These are phyloP conservation scores for Distichodus sexfasciatus DNA, from an alignment of 2,797 vertebrate genomes.

Conservation along the genomic window DNA sequence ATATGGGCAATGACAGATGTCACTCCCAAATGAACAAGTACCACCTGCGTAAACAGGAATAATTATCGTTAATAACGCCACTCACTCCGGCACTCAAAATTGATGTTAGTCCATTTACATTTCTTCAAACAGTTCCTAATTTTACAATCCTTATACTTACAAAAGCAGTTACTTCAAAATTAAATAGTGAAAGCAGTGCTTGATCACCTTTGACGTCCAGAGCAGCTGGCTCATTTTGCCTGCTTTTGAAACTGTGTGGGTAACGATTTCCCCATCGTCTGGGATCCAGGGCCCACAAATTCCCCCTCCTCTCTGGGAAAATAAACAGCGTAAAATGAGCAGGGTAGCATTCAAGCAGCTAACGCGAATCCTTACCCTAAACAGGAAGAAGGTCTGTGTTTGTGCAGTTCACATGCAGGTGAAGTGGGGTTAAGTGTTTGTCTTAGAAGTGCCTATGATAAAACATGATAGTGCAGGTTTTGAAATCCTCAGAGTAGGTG, in stretches of 20 bases:
- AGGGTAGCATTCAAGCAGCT: neutral
- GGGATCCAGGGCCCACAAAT: conserved; percentile 80
- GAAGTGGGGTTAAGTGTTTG: neutral
- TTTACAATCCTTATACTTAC: neutral
- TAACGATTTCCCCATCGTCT: conserved; percentile 78
- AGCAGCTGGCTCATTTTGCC: conserved; percentile 73
- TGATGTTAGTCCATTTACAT: no score
- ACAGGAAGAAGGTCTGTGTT: neutral
- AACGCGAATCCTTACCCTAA: neutral
- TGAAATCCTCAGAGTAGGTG: no score
- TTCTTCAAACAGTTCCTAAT: no score
- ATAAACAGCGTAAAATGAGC: conserved; percentile 1
- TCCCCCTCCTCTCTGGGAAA: conserved; percentile 67
- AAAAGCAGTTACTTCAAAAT: no score
- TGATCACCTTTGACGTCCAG: conserved; percentile 76
- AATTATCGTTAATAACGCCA: neutral
- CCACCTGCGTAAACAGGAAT: conserved; percentile 61
- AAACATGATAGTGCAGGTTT: no score
- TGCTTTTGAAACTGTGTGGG: conserved; percentile 77
- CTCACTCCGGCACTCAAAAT: no score
- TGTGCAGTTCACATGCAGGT: neutral
- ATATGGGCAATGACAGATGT: conserved; percentile 78
- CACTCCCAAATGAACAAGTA: conserved; percentile 72
- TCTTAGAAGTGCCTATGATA: neutral
- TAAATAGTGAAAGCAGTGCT: no score